Evolutionary conservation across 2,113 vertebrate species (phyloP).

Genomic region (Diphyllodes magnificus): DNA sequence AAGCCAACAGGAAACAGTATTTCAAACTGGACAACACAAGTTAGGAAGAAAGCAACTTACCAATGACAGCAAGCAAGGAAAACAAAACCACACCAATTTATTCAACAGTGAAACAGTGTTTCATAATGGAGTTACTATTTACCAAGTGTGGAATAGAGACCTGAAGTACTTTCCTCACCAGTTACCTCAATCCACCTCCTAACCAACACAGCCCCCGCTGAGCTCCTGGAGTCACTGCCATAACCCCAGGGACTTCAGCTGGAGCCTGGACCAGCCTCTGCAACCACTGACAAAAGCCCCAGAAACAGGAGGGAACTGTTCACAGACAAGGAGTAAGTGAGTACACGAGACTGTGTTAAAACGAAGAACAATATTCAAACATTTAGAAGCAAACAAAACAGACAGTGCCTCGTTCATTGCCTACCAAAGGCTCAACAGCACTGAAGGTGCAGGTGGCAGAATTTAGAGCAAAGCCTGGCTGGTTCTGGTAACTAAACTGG

Average conservation of each 20-base stretch:
- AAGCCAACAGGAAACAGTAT: background rate
- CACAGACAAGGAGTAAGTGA: background rate
- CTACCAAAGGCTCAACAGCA: background rate
- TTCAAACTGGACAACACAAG: background rate
- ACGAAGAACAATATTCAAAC: background rate
- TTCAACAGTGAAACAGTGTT: background rate
- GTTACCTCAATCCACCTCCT: background rate
- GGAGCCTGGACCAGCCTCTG: background rate
- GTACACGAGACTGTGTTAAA: background rate
- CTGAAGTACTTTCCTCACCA: background rate
- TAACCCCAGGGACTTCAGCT: background rate
- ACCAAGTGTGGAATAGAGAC: background rate
- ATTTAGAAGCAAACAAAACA: background rate
- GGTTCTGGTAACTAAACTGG: background rate
- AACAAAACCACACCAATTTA: background rate
- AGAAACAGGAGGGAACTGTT: background rate
- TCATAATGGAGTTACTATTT: background rate
- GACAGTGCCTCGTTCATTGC: background rate
- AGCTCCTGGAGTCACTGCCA: accelerated
- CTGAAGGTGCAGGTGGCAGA: background rate
- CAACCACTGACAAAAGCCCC: background rate
- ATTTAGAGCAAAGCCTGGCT: background rate
- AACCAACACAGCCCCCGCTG: background rate
- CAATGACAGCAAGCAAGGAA: background rate
- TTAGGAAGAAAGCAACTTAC: background rate